These are phyloP conservation scores for Thumatha senex DNA, from an alignment of 2,888 invertebrate genomes.

Conservation along the genomic window DNA sequence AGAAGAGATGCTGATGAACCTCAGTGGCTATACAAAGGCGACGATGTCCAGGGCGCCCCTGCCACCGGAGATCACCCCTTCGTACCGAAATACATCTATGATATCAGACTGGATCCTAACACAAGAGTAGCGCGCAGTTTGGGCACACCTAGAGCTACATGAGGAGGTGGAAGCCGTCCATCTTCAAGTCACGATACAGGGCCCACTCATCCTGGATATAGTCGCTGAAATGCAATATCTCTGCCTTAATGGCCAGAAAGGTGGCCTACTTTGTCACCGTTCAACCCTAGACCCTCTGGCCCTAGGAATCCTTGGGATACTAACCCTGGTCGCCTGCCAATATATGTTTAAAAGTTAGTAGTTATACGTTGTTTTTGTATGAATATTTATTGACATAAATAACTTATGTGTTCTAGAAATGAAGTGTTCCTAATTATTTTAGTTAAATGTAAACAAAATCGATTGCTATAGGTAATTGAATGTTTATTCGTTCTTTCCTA, in stretches of 20 bases:
- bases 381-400: too few species aligned
- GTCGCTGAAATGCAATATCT: slow-evolving; percentile 5
- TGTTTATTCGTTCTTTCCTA: too few species aligned
- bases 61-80: slow-evolving; percentile 7
- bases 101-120: slow-evolving; percentile 8
- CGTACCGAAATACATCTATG: slow-evolving; percentile 3
- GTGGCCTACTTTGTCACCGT: slow-evolving; percentile 8
- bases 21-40: slow-evolving; percentile 8
- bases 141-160: not conserved
- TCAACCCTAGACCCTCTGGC: not conserved
- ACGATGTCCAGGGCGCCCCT: not conserved
- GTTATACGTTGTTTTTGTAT: too few species aligned
- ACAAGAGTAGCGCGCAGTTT: slow-evolving; percentile 17
- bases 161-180: not conserved
- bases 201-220: not conserved
- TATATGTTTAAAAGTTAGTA: too few species aligned
- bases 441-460: too few species aligned
- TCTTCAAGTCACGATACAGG: not conserved
- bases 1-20: slow-evolving; percentile 2
- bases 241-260: slow-evolving; percentile 10
- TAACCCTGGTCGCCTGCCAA: not conserved
- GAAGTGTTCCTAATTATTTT: too few species aligned
- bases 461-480: too few species aligned
- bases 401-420: too few species aligned
- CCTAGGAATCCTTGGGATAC: too few species aligned